Percentiles rank a stretch among this genome's conserved stretches.
Evolutionary conservation across 2,888 invertebrate genomes (phyloP).

Genomic region (Merodon equestris): DNA sequence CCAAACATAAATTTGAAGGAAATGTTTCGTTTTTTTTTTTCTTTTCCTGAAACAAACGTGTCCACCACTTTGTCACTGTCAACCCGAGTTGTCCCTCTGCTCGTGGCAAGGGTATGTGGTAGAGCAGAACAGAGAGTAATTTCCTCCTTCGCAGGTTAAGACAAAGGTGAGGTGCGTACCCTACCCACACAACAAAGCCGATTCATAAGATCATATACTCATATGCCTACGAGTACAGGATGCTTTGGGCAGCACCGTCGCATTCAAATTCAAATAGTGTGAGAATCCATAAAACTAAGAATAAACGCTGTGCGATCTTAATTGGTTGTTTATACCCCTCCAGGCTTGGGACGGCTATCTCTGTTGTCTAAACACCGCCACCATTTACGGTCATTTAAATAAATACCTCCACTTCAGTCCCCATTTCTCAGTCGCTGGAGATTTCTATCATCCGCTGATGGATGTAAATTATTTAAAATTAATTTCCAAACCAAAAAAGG

Average conservation of each 20-base stretch:
- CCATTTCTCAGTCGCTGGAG: conserved; percentile 5
- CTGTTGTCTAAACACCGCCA: conserved; percentile 1
- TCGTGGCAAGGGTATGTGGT: conserved; percentile 44
- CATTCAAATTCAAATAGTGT: background rate
- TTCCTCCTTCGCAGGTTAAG: background rate
- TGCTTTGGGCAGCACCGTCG: too few relatives aligned
- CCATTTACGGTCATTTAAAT: conserved; percentile 35
- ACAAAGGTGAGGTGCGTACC: background rate
- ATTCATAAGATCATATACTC: too few relatives aligned
- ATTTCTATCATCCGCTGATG: conserved; percentile 45
- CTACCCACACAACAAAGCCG: too few relatives aligned
- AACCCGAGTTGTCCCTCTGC: conserved; percentile 48
- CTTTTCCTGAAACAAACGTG: conserved; percentile 39
- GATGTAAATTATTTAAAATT: conserved; percentile 46
- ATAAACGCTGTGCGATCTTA: conserved; percentile 5
- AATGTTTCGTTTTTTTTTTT: conserved; percentile 41
- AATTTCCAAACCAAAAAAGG: conserved; percentile 28
- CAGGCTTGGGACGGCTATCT: background rate
- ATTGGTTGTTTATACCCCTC: conserved; percentile 13
- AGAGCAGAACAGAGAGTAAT: background rate
- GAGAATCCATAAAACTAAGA: background rate
- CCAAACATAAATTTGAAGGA: conserved; percentile 56
- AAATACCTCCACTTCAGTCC: conserved; percentile 5
- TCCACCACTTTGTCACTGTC: conserved; percentile 66
- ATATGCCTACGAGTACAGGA: too few relatives aligned